Evolutionary conservation across 2,113 vertebrate species (phyloP).

Genomic region (Coptodon rendalli): DNA sequence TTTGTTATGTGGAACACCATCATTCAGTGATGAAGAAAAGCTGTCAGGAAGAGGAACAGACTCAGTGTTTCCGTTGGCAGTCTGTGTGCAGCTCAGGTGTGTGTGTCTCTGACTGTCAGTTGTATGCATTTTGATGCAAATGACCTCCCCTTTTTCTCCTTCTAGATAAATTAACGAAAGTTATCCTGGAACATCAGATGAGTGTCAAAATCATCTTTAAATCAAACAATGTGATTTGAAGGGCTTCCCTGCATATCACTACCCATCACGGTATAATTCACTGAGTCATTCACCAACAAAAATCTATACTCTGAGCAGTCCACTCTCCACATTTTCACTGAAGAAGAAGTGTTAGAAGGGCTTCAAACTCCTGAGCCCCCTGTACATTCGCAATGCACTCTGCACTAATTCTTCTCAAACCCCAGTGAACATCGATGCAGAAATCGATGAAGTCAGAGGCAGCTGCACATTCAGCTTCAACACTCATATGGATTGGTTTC

Average conservation of each 20-base stretch:
- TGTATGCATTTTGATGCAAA: constrained; percentile 30
- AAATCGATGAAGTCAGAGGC: neutral
- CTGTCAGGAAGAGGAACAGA: constrained; percentile 4
- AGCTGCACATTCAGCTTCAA: neutral
- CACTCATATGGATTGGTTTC: neutral
- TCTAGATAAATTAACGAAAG: neutral
- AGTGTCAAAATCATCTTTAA: neutral
- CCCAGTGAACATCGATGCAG: neutral
- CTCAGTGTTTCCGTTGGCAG: neutral
- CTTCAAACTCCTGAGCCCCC: neutral
- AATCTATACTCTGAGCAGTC: neutral
- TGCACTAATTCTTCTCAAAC: neutral
- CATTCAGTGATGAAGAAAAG: constrained; percentile 8
- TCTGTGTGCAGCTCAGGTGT: neutral
- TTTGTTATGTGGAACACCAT: neutral
- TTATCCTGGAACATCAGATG: neutral
- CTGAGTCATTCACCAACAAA: neutral
- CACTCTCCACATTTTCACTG: neutral
- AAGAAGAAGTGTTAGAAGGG: neutral
- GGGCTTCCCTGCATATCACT: neutral
- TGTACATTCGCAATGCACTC: neutral
- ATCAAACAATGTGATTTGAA: neutral
- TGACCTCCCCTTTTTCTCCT: neutral
- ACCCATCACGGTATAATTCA: neutral
- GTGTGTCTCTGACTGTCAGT: constrained; percentile 7